Evolutionary conservation across 2,888 invertebrate genomes (phyloP).

Genomic region (Halictus ligatus): DNA sequence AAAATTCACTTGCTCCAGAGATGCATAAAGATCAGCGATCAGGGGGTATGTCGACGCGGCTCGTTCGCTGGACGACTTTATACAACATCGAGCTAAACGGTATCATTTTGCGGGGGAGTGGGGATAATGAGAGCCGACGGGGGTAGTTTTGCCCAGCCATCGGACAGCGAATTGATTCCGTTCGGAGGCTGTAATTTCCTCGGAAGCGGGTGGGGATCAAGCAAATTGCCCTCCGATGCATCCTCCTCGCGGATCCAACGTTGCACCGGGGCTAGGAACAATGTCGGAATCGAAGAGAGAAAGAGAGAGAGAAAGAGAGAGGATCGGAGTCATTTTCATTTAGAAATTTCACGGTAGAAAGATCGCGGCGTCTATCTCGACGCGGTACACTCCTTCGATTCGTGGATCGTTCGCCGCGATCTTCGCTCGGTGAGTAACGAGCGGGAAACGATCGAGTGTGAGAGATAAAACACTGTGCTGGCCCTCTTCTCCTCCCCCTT

Average conservation of each 20-base stretch:
- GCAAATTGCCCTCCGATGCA: background rate
- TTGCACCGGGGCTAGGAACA: background rate
- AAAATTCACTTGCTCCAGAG: too few relatives aligned
- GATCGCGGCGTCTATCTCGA: conserved; percentile 4
- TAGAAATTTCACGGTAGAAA: background rate
- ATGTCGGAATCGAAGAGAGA: background rate
- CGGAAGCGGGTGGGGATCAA: background rate
- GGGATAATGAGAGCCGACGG: background rate
- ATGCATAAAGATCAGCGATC: too few relatives aligned
- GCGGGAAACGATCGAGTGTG: conserved; percentile 63
- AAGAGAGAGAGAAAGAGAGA: background rate
- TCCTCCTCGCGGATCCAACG: background rate
- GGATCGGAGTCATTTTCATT: background rate
- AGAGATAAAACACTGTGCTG: conserved; percentile 58
- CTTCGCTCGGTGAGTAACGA: conserved; percentile 60
- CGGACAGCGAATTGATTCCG: conserved; percentile 8
- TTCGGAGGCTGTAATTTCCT: background rate
- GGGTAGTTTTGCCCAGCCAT: background rate
- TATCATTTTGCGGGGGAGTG: background rate
- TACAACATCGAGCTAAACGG: background rate
- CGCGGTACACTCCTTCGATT: conserved; percentile 28
- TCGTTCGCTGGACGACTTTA: background rate
- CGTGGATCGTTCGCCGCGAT: conserved; percentile 48
- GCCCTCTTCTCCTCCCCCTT: background rate
- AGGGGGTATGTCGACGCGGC: background rate